Conservation (phyloP, 2,888 invertebrate species). For the Standfussiana lucernea region DNA sequence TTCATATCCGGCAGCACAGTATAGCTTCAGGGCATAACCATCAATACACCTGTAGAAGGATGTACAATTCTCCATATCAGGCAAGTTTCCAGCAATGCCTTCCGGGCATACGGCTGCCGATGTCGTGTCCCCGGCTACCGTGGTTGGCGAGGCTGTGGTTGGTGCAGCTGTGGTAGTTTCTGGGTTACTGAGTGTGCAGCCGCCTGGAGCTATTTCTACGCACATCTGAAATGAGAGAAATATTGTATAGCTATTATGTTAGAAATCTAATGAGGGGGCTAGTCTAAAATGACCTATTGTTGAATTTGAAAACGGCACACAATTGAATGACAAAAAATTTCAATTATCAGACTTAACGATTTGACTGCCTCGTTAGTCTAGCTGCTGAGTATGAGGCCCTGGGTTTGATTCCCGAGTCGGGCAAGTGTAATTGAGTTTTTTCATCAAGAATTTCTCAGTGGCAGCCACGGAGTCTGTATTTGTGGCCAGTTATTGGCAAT, state of each 20-base stretch:
- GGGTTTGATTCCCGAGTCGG: neutral
- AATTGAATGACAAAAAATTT: too few relatives aligned
- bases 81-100: neutral
- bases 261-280: too few relatives aligned
- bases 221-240: slow-evolving; percentile 27
- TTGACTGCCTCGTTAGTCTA: neutral
- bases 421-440: neutral
- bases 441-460: neutral
- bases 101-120: slow-evolving; percentile 4
- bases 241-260: neutral
- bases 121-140: neutral
- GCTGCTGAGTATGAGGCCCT: neutral
- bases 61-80: slow-evolving; percentile 28
- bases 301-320: too few relatives aligned
- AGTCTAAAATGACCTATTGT: too few relatives aligned
- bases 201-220: slow-evolving; percentile 26
- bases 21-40: slow-evolving; percentile 30
- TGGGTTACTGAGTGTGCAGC: slow-evolving; percentile 28
- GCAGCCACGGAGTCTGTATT: neutral
- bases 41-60: slow-evolving; percentile 42
- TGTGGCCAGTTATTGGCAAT: neutral
- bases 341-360: too few relatives aligned
- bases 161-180: neutral
- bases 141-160: slow-evolving; percentile 16
- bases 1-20: slow-evolving; percentile 39